A percentile compares a stretch with the other conserved stretches of the same genome.
These are phyloP conservation scores for Danio tinwini DNA, from an alignment of 2,797 vertebrate genomes.

Conservation along the genomic window DNA sequence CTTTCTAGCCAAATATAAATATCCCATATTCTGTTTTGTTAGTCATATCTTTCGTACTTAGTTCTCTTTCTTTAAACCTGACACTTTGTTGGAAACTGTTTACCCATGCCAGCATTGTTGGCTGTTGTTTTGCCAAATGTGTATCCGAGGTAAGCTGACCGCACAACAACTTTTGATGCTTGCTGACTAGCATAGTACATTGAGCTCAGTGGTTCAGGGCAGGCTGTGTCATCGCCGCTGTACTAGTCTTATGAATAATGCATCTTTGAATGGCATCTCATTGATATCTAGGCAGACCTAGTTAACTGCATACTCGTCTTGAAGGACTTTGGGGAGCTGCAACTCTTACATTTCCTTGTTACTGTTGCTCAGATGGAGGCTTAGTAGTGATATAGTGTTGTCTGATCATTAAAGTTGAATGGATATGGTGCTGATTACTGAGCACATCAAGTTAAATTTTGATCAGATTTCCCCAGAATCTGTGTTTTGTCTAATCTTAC, in stretches of 20 bases:
- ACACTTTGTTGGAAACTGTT: conserved; percentile 14
- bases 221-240: conserved; percentile 39
- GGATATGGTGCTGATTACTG: conserved; percentile 59
- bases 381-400: conserved; percentile 16
- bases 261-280: conserved; percentile 47
- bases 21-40: background rate
- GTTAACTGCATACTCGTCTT: conserved; percentile 21
- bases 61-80: background rate
- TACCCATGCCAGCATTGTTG: background rate
- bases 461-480: conserved; percentile 43
- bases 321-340: conserved; percentile 20
- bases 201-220: conserved; percentile 41
- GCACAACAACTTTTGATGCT: conserved; percentile 27
- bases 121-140: conserved; percentile 9
- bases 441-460: conserved; percentile 46
- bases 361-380: conserved; percentile 41
- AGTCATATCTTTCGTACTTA: conserved; percentile 2
- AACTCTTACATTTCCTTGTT: conserved; percentile 43
- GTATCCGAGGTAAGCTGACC: conserved; percentile 6
- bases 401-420: conserved; percentile 61
- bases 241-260: conserved; percentile 51
- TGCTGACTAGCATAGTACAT: conserved; percentile 21
- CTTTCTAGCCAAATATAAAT: background rate
- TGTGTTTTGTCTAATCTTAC: conserved; percentile 12
- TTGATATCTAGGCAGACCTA: conserved; percentile 46